Percentiles rank a stretch among this genome's conserved stretches.
These are phyloP conservation scores for Chironomus tepperi DNA, from an alignment of 1,140 invertebrate species.

Conservation along the genomic window DNA sequence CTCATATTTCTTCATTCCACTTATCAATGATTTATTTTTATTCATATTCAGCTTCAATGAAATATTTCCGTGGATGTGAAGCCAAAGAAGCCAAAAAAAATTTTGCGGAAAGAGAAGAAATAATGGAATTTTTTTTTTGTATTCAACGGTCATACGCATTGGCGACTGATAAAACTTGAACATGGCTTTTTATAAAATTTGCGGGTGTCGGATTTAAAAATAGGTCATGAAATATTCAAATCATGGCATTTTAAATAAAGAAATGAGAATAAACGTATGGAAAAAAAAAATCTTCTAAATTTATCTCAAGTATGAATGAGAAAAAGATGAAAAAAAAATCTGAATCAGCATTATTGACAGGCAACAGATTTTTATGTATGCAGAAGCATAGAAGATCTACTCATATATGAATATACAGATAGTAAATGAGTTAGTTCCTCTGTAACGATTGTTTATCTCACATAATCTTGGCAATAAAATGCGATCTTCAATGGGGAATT, in stretches of 20 bases:
- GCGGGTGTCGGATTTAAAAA: background rate
- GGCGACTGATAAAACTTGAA: constrained; percentile 12
- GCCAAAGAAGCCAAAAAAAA: background rate
- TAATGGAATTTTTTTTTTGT: background rate
- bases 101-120: background rate
- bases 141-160: background rate
- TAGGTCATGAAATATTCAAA: background rate
- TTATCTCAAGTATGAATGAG: constrained; percentile 1
- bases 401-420: no score
- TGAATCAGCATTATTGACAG: background rate
- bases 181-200: background rate
- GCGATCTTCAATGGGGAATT: no score
- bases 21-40: no score
- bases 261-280: background rate
- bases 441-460: background rate
- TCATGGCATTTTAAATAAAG: background rate
- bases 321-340: background rate
- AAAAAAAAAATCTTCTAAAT: background rate
- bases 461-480: background rate
- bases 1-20: no score
- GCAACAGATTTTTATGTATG: no score
- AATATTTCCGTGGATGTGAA: background rate
- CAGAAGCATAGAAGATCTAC: no score
- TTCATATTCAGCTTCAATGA: background rate
- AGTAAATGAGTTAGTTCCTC: background rate